These are phyloP conservation scores for Misgurnus anguillicaudatus DNA, from an alignment of 2,113 vertebrate species.

Conservation along the genomic window DNA sequence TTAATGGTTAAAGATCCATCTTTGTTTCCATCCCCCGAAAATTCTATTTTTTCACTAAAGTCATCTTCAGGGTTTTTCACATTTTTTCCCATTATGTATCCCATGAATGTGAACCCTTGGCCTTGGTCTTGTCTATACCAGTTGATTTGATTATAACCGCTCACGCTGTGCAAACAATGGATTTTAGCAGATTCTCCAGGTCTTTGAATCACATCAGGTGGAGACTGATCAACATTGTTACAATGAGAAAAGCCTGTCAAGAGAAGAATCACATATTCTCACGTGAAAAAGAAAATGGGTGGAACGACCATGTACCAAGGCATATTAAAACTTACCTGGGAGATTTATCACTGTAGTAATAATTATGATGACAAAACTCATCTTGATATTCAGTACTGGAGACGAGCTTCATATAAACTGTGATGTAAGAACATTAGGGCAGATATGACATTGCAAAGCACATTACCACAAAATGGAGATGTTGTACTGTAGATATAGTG, in stretches of 20 bases:
- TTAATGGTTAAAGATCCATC: conserved; percentile 27
- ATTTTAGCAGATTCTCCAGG: conserved; percentile 17
- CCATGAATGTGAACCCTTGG: neutral
- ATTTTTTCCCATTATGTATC: too few relatives aligned
- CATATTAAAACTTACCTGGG: neutral
- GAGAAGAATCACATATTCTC: neutral
- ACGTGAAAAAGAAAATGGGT: too few relatives aligned
- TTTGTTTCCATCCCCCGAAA: conserved; percentile 22
- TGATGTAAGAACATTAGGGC: too few relatives aligned
- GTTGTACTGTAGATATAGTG: too few relatives aligned
- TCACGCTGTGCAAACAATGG: conserved; percentile 1
- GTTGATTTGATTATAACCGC: conserved; percentile 6
- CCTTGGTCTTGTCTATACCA: conserved; percentile 34
- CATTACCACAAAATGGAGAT: too few relatives aligned
- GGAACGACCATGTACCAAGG: too few relatives aligned
- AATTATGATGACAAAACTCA: conserved; percentile 14
- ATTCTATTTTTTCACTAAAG: neutral
- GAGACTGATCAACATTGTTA: too few relatives aligned
- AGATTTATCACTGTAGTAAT: too few relatives aligned
- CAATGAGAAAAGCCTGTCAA: conserved; percentile 13
- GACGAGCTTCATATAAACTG: neutral
- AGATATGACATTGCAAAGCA: too few relatives aligned
- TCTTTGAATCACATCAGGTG: neutral
- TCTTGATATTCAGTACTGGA: neutral
- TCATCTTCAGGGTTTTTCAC: neutral